These are phyloP conservation scores for Erebia epiphron DNA, from an alignment of 2,888 invertebrate genomes.

Conservation along the genomic window DNA sequence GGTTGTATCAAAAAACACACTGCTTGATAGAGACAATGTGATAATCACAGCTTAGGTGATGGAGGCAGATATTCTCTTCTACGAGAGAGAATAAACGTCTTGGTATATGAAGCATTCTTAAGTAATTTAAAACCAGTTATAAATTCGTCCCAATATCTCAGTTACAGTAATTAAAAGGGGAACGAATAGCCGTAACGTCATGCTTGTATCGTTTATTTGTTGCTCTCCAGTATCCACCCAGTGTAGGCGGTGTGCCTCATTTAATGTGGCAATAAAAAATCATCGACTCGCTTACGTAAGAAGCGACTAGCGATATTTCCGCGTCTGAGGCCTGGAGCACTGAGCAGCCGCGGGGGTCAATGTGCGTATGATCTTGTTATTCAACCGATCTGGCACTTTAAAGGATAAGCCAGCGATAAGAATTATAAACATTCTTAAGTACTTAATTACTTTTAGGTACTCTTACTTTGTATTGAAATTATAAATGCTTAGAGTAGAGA, in stretches of 20 bases:
- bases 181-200: slow-evolving; percentile 65
- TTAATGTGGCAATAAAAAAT: slow-evolving; percentile 81
- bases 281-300: slow-evolving; percentile 81
- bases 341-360: slow-evolving; percentile 67
- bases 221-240: slow-evolving; percentile 69
- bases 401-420: slow-evolving; percentile 20
- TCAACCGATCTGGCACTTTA: slow-evolving; percentile 28
- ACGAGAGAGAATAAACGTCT: background rate
- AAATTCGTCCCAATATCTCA: slow-evolving; percentile 23
- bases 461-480: background rate
- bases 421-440: background rate
- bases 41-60: too few relatives aligned
- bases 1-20: too few relatives aligned
- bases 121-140: background rate
- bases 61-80: background rate
- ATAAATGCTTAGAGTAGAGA: background rate
- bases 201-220: slow-evolving; percentile 69
- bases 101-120: background rate
- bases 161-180: slow-evolving; percentile 59
- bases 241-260: slow-evolving; percentile 75
- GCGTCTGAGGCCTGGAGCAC: slow-evolving; percentile 52
- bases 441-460: background rate
- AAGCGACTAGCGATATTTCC: slow-evolving; percentile 79
- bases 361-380: slow-evolving; percentile 61
- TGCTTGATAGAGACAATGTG: too few relatives aligned